A percentile compares a stretch with the other conserved stretches of the same genome.
These are phyloP conservation scores for Xanthorhoe designata DNA, from an alignment of 2,888 invertebrate species.

Conservation along the genomic window DNA sequence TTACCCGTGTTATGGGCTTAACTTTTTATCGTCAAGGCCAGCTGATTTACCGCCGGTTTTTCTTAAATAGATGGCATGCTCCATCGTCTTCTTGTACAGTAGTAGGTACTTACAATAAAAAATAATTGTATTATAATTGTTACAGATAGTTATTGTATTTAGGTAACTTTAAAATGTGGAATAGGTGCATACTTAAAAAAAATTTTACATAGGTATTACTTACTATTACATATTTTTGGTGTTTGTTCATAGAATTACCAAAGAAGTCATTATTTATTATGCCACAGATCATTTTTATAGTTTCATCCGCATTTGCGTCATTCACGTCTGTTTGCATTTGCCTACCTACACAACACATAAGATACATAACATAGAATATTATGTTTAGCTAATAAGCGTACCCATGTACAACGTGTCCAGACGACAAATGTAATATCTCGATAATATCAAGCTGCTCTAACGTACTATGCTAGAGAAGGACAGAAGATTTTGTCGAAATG, in stretches of 20 bases:
- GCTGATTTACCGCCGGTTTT: conserved; percentile 57
- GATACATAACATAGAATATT: background rate
- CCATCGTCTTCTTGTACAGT: conserved; percentile 5
- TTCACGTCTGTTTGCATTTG: background rate
- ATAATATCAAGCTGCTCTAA: too few species aligned
- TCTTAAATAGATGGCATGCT: conserved; percentile 47
- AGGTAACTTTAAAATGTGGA: too few species aligned
- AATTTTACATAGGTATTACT: too few species aligned
- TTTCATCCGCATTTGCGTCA: background rate
- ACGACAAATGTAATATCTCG: too few species aligned
- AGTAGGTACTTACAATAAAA: too few species aligned
- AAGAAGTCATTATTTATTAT: background rate
- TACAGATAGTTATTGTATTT: too few species aligned
- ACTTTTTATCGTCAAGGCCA: conserved; percentile 73
- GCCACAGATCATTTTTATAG: background rate
- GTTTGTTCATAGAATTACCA: background rate
- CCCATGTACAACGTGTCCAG: too few species aligned
- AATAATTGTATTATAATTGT: too few species aligned
- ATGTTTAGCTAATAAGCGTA: conserved; percentile 13
- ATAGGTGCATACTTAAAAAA: background rate
- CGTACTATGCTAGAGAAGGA: too few species aligned
- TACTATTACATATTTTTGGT: background rate
- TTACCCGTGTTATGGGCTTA: conserved; percentile 63
- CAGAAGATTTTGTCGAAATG: too few species aligned
- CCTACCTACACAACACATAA: background rate